Conservation (phyloP, 2,888 invertebrate species). For the Chalcis sispes region DNA sequence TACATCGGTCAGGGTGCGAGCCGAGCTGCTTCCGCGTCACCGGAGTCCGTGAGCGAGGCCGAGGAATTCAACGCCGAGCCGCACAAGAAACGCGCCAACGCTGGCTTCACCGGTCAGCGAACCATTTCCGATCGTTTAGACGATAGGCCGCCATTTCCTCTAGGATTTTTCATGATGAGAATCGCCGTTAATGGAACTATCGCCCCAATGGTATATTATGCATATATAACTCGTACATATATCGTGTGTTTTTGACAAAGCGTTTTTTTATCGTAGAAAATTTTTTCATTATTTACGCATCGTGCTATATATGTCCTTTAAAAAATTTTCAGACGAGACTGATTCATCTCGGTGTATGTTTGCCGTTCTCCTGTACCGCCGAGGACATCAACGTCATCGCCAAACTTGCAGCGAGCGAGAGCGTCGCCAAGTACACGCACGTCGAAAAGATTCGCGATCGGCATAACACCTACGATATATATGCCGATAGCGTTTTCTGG, state of each 20-base stretch:
- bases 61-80: conserved; percentile 65
- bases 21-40: not conserved
- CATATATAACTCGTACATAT: too few relatives aligned
- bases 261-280: too few relatives aligned
- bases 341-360: conserved; percentile 85
- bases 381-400: conserved; percentile 78
- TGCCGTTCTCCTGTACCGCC: conserved; percentile 83
- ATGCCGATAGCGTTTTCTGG: conserved; percentile 84
- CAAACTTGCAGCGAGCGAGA: conserved; percentile 77
- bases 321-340: conserved; percentile 83
- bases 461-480: conserved; percentile 81
- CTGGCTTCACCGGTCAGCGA: conserved; percentile 59
- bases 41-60: conserved; percentile 59
- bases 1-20: conserved; percentile 66
- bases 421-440: conserved; percentile 73
- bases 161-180: conserved; percentile 73
- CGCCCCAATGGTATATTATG: conserved; percentile 62
- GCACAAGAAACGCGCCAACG: conserved; percentile 63
- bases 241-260: too few relatives aligned
- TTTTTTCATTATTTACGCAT: too few relatives aligned
- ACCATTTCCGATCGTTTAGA: not conserved
- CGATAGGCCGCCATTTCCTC: conserved; percentile 70
- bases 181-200: conserved; percentile 69
- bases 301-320: too few relatives aligned
- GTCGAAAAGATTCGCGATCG: conserved; percentile 83